Percentiles rank a stretch among this genome's conserved stretches.
phyloP scores from a whole-genome alignment of 2,113 vertebrate genomes.

The Vidua chalybeata region DNA sequence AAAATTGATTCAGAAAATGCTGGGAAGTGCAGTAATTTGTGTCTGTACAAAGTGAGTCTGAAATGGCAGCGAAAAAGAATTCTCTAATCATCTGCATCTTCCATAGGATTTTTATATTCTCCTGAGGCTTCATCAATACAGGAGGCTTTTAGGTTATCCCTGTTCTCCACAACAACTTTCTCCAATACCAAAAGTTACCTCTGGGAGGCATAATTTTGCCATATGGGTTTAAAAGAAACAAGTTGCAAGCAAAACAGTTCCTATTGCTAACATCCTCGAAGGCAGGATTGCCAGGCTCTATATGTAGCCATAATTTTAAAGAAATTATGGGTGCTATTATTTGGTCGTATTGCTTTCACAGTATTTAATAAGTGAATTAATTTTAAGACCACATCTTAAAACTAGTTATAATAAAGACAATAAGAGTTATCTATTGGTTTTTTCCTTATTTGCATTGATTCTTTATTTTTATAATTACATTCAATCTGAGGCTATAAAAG shows the following conservation, averaged over 20 bases:
- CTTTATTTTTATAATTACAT: constrained; percentile 24
- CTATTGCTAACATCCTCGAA: neutral
- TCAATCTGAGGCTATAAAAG: constrained; percentile 8
- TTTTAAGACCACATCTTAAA: neutral
- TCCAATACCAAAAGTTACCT: constrained; percentile 11
- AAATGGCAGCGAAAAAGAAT: neutral
- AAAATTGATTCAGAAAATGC: neutral
- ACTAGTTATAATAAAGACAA: neutral
- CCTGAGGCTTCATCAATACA: neutral
- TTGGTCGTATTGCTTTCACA: neutral
- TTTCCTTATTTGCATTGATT: constrained; percentile 12
- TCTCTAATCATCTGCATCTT: neutral
- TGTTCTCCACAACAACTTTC: neutral
- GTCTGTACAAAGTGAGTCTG: neutral
- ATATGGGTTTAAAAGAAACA: neutral
- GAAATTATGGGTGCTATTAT: neutral
- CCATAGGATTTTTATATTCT: neutral
- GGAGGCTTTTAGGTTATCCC: neutral
- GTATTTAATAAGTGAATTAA: neutral
- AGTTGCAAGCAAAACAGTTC: neutral
- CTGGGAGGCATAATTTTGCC: constrained; percentile 53
- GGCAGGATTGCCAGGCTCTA: neutral
- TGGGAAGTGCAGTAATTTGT: neutral
- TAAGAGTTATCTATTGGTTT: neutral
- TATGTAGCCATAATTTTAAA: neutral